A percentile compares a stretch with the other conserved stretches of the same genome.
Conservation (phyloP, 2,797 vertebrate species). For the Sebastes taczanowskii region DNA sequence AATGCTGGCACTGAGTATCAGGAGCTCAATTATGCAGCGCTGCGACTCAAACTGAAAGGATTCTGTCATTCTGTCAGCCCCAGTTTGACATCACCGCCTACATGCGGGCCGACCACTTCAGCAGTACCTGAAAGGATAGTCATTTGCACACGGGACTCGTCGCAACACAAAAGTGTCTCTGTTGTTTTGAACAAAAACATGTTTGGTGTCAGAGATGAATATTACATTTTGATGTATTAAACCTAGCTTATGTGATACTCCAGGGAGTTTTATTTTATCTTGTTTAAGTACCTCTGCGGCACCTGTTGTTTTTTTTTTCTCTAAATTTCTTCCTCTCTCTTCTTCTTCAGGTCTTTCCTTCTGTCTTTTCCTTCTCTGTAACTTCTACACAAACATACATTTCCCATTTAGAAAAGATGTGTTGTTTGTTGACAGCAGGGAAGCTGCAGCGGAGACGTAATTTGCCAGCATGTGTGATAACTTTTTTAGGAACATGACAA, state of each 20-base stretch:
- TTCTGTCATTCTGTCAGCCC: constrained; percentile 47
- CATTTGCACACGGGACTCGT: not conserved
- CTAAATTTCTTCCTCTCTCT: not conserved
- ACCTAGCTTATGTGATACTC: not conserved
- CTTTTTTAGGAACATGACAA: constrained; percentile 19
- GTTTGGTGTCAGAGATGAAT: constrained; percentile 1
- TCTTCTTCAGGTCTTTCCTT: not conserved
- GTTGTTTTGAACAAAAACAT: constrained; percentile 26
- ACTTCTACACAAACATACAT: not conserved
- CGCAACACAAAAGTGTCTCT: not conserved
- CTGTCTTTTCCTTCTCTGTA: not conserved
- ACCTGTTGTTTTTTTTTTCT: not conserved
- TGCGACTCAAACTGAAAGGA: constrained; percentile 28
- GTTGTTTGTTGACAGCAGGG: not conserved
- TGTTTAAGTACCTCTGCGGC: not conserved
- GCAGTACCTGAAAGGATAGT: not conserved
- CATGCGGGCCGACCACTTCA: constrained; percentile 20
- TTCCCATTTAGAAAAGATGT: not conserved
- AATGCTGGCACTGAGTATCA: constrained; percentile 23
- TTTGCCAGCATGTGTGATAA: constrained; percentile 1
- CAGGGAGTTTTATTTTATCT: not conserved
- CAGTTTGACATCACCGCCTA: constrained; percentile 39
- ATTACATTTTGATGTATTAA: not conserved
- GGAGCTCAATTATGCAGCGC: constrained; percentile 40
- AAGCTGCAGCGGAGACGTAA: not conserved